Evolutionary conservation across 2,888 invertebrate species (phyloP).

Genomic region (Poecilus cupreus): DNA sequence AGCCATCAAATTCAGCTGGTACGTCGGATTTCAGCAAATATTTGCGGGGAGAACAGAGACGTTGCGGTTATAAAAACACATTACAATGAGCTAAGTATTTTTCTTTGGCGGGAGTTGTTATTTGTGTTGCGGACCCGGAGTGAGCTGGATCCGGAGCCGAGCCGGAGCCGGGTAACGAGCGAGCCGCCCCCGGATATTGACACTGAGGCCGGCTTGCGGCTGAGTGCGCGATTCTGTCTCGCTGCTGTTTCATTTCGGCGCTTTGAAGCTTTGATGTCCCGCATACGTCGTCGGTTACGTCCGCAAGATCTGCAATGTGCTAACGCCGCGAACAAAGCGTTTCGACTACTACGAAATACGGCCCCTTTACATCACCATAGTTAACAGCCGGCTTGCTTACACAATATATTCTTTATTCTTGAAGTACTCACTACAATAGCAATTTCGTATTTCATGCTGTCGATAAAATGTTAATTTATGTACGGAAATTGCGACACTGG

Average conservation of each 20-base stretch:
- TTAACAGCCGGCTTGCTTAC: neutral
- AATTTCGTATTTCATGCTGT: too few species aligned
- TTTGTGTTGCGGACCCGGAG: conserved; percentile 54
- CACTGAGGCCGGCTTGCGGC: conserved; percentile 39
- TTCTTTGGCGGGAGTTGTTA: conserved; percentile 57
- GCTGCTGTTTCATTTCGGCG: conserved; percentile 42
- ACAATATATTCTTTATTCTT: neutral
- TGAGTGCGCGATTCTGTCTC: neutral
- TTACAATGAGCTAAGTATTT: conserved; percentile 57
- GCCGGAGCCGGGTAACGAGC: conserved; percentile 28
- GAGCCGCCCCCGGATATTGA: conserved; percentile 30
- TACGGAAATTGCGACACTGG: too few species aligned
- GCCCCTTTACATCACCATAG: too few species aligned
- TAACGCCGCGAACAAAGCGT: neutral
- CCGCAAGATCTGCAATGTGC: conserved; percentile 9
- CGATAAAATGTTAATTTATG: too few species aligned
- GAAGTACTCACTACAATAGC: too few species aligned
- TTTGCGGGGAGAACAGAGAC: conserved; percentile 47
- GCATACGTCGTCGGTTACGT: neutral
- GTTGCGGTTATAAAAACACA: conserved; percentile 58
- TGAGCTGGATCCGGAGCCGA: neutral
- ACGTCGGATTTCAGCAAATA: conserved; percentile 57
- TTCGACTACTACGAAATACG: neutral
- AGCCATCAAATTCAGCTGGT: conserved; percentile 58
- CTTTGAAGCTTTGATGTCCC: conserved; percentile 50